Conservation (phyloP, 1,140 invertebrate genomes). For the Dryas iulia region DNA sequence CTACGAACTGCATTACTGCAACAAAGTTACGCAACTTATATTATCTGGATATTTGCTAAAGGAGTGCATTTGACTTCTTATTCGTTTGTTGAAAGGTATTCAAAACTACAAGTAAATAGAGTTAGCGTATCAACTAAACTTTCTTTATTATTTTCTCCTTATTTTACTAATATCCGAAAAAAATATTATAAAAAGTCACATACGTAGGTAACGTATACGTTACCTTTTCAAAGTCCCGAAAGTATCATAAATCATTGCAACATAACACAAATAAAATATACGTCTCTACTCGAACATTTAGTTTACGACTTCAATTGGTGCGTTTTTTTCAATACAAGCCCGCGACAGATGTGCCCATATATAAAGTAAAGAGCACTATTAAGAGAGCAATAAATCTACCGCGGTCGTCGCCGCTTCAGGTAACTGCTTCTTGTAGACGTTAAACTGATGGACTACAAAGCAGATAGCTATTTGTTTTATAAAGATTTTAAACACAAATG, state of each 20-base stretch:
- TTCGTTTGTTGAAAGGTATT: background rate
- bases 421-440: background rate
- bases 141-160: no score
- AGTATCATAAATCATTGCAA: background rate
- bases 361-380: background rate
- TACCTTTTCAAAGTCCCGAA: no score
- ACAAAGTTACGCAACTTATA: background rate
- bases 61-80: no score
- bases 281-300: background rate
- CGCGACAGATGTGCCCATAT: background rate
- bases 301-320: background rate
- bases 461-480: background rate
- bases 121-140: no score
- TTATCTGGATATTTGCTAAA: background rate
- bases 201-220: no score
- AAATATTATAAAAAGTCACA: no score
- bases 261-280: background rate
- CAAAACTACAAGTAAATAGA: background rate
- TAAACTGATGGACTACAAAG: background rate
- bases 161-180: no score
- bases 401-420: background rate
- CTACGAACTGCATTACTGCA: background rate
- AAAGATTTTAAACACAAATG: background rate
- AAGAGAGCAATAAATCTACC: background rate
- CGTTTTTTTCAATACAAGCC: background rate